phyloP scores from a whole-genome alignment of 2,113 vertebrate species.

The Raphicerus campestris region DNA sequence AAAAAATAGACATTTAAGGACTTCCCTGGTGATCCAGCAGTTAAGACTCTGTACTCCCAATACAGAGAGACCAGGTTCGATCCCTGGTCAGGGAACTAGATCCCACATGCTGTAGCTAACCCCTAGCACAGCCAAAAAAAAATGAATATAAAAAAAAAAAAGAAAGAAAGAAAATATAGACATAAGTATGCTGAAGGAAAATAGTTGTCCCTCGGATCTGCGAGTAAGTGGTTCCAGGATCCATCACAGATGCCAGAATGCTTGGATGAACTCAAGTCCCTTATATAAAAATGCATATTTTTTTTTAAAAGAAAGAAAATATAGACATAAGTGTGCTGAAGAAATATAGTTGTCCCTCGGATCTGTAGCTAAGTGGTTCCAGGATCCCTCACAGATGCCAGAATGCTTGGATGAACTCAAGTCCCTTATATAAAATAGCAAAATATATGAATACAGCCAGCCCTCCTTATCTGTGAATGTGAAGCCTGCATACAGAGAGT shows the following conservation, averaged over 20 bases:
- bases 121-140: not conserved
- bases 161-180: not conserved
- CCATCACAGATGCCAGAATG: not conserved
- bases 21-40: not conserved
- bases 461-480: not conserved
- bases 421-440: not conserved
- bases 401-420: not conserved
- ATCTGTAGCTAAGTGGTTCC: not conserved
- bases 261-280: not conserved
- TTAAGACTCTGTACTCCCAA: not conserved
- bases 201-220: not conserved
- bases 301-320: not conserved
- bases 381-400: not conserved
- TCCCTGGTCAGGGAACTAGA: not conserved
- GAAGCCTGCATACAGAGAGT: not conserved
- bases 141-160: too few species aligned
- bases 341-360: not conserved
- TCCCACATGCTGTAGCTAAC: not conserved
- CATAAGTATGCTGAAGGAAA: not conserved
- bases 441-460: not conserved
- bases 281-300: not conserved
- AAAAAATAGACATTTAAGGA: not conserved
- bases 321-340: not conserved
- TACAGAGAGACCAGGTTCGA: not conserved
- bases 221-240: not conserved